phyloP scores from a whole-genome alignment of 2,113 vertebrate species.

The Cololabis saira region DNA sequence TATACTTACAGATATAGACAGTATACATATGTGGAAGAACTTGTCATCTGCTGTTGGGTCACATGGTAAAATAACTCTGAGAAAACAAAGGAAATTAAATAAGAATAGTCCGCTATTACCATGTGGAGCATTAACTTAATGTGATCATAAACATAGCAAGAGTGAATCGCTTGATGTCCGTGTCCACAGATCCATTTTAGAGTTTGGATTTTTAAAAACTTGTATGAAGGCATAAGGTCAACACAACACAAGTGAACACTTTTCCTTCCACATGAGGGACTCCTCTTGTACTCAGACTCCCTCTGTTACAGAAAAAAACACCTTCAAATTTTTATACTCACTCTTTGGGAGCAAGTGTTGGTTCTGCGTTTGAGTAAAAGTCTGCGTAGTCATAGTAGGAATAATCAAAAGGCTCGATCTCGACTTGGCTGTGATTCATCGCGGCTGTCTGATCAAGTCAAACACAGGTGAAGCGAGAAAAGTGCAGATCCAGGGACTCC shows the following conservation, averaged over 20 bases:
- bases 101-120: background rate
- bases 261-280: background rate
- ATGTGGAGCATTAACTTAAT: background rate
- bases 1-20: constrained; percentile 72
- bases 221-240: background rate
- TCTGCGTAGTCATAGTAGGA: constrained; percentile 74
- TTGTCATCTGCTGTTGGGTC: constrained; percentile 66
- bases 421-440: constrained; percentile 69
- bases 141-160: background rate
- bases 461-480: background rate
- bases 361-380: constrained; percentile 70
- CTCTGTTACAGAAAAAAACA: background rate
- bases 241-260: background rate
- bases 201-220: background rate
- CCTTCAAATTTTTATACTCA: constrained; percentile 55
- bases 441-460: constrained; percentile 6
- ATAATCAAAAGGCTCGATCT: constrained; percentile 63
- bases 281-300: too few species aligned
- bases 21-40: constrained; percentile 68
- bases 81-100: background rate
- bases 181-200: too few species aligned
- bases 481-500: background rate
- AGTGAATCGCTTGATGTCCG: too few species aligned
- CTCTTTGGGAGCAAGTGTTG: constrained; percentile 73
- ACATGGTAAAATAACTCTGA: constrained; percentile 74